Evolutionary conservation across 2,113 vertebrate genomes (phyloP), one percentile per base, ranked within the genome.

Genomic region (Nothobranchius furzeri): DNA sequence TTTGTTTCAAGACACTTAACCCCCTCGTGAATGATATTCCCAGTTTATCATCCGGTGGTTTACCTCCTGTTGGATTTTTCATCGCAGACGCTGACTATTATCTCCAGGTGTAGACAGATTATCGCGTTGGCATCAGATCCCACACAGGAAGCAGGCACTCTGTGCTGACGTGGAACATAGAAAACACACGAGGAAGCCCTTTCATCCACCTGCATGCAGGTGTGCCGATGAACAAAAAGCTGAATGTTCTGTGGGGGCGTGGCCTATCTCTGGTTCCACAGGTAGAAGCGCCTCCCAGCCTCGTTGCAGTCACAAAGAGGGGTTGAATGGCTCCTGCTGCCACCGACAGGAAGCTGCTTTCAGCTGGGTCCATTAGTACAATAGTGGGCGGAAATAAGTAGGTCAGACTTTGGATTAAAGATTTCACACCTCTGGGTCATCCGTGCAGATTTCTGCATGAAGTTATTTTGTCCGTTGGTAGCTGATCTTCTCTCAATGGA

Each of bases 211-310:
- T 80, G 54, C 73, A 73, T 58, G 64, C 68, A 4, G 35, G 50
- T 68, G 69, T 75, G 71, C 59, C 51, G 67, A 68, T 75, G 35
- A 79, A 72, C 75, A 40, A 59, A 84, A 50, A 72, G 68, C 58
- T 65, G 70, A 43, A 76, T 51, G 30, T 24, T 59, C 72, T 17
- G 51, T 53, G 60, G 74, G 71, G 74, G 71, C 50, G 25, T 67
- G 61, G 57, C 7, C 64, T 77, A 73, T 88, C 75, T 7, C 75
- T 7, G 64, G 78, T 89, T 83, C 11, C 87, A 64, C 73, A 54
- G 81, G 76, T 83, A 70, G 66, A 82, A 75, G 71, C 59, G 10
- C 45, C 77, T 30, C 54, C 68, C 63, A 11, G 64, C 73, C 12
- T 54, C 50, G 9, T 8, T 25, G 2, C 30, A 6, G 30, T 57